phyloP scores from a whole-genome alignment of 2,888 invertebrate genomes.

The Aphidius colemani region DNA sequence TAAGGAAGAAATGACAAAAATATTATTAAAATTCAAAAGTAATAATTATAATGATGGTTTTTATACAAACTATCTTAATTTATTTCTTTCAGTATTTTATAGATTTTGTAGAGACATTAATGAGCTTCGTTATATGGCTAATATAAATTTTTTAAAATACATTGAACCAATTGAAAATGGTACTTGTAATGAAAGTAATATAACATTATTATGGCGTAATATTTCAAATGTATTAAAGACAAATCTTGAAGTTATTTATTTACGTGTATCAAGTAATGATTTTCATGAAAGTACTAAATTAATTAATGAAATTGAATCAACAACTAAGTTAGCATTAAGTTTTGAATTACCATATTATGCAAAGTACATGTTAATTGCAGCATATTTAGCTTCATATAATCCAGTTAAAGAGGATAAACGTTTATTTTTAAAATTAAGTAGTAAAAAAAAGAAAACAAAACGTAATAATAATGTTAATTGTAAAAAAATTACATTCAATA shows the following conservation, averaged over 20 bases:
- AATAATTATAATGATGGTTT: constrained; percentile 63
- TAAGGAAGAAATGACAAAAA: constrained; percentile 69
- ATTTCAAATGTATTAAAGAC: constrained; percentile 76
- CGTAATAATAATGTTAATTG: constrained; percentile 32
- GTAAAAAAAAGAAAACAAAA: constrained; percentile 70
- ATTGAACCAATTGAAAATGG: constrained; percentile 76
- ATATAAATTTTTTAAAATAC: constrained; percentile 76
- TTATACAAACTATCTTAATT: constrained; percentile 79
- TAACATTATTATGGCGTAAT: constrained; percentile 77
- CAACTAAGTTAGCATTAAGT: constrained; percentile 58
- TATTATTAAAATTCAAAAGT: constrained; percentile 58
- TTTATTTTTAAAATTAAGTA: constrained; percentile 81
- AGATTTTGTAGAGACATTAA: constrained; percentile 83
- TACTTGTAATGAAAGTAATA: constrained; percentile 68
- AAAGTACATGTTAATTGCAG: constrained; percentile 86
- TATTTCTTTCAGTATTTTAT: constrained; percentile 84
- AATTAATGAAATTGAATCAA: constrained; percentile 52
- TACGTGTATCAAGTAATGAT: constrained; percentile 63
- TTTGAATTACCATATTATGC: constrained; percentile 87
- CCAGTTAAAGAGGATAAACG: constrained; percentile 86
- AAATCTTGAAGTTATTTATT: constrained; percentile 78
- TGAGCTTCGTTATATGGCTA: constrained; percentile 82
- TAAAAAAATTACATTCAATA: constrained; percentile 64
- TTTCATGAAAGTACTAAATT: constrained; percentile 42
- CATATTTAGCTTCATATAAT: constrained; percentile 92